Conservation (phyloP, 2,888 invertebrate species). For the Pteria penguin region DNA sequence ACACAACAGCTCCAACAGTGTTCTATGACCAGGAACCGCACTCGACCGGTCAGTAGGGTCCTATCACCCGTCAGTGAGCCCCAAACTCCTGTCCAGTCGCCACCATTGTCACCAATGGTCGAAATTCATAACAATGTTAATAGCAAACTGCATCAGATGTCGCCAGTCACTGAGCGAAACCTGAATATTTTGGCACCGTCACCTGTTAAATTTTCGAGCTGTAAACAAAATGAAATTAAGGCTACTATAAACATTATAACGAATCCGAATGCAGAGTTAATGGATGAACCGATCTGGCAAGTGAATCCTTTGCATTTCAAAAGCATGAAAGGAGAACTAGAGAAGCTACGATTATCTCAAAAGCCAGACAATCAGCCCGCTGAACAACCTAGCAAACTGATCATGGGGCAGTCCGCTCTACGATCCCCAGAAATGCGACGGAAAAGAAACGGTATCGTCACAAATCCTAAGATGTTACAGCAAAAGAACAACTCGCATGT, state of each 20-base stretch:
- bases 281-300: conserved; percentile 77
- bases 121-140: conserved; percentile 59
- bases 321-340: conserved; percentile 56
- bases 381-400: conserved; percentile 61
- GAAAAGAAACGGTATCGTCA: conserved; percentile 79
- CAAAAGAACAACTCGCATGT: conserved; percentile 59
- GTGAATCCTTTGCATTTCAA: conserved; percentile 67
- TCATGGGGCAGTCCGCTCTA: conserved; percentile 67
- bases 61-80: conserved; percentile 84
- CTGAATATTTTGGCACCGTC: conserved; percentile 60
- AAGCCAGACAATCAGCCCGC: conserved; percentile 50
- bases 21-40: conserved; percentile 84
- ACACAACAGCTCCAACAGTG: conserved; percentile 95
- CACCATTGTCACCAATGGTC: conserved; percentile 86
- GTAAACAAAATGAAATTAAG: conserved; percentile 66
- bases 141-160: conserved; percentile 34
- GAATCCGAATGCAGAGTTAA: conserved; percentile 74
- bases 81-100: conserved; percentile 89
- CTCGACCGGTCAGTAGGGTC: conserved; percentile 84
- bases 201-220: conserved; percentile 61
- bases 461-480: conserved; percentile 79
- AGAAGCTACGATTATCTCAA: conserved; percentile 53
- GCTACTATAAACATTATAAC: conserved; percentile 74
- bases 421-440: conserved; percentile 77
- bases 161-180: conserved; percentile 56